These are phyloP conservation scores for Augochlora pura DNA, from an alignment of 1,140 invertebrate genomes.

Conservation along the genomic window DNA sequence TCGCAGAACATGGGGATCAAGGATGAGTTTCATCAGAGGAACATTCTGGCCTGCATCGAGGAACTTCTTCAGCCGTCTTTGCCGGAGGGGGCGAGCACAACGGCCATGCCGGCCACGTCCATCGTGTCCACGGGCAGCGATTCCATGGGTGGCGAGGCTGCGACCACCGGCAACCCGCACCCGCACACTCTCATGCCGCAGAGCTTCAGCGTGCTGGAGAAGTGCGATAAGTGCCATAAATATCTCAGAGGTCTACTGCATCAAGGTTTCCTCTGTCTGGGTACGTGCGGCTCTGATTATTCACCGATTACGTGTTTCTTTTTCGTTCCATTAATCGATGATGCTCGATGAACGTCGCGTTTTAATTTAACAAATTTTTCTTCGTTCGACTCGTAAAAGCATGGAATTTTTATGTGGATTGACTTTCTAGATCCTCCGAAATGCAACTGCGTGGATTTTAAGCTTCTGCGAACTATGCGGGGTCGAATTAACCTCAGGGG, in stretches of 20 bases:
- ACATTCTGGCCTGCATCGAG: conserved; percentile 86
- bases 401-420: too few relatives aligned
- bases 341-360: too few relatives aligned
- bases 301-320: too few relatives aligned
- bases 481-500: too few relatives aligned
- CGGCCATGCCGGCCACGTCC: conserved; percentile 22
- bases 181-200: conserved; percentile 83
- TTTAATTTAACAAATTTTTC: too few relatives aligned
- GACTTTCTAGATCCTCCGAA: too few relatives aligned
- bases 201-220: conserved; percentile 85
- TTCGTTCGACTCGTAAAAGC: too few relatives aligned
- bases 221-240: conserved; percentile 89
- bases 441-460: too few relatives aligned
- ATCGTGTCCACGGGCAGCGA: conserved; percentile 40
- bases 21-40: conserved; percentile 88
- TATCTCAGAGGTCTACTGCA: conserved; percentile 86
- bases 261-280: conserved; percentile 88
- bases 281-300: conserved; percentile 74
- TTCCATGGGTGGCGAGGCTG: conserved; percentile 45
- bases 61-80: conserved; percentile 82
- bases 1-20: conserved; percentile 88
- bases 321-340: too few relatives aligned
- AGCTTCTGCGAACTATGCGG: too few relatives aligned
- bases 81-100: conserved; percentile 34
- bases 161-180: conserved; percentile 63